Conservation (phyloP, 2,888 invertebrate genomes). For the Papilio protenor region DNA sequence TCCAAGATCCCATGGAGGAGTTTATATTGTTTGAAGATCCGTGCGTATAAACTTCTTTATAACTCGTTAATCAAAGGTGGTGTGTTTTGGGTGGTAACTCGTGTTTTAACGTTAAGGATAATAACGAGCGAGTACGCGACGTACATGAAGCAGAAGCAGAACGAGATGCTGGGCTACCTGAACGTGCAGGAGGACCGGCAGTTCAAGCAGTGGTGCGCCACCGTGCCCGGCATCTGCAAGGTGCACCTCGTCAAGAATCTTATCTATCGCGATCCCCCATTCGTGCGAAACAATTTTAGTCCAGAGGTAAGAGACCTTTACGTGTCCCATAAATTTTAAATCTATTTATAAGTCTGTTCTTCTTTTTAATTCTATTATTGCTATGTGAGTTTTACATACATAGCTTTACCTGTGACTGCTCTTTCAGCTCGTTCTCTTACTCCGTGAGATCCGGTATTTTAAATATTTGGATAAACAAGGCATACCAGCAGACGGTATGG, state of each 20-base stretch:
- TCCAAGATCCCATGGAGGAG: constrained; percentile 85
- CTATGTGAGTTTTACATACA: background rate
- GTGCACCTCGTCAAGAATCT: constrained; percentile 85
- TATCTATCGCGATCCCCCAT: constrained; percentile 82
- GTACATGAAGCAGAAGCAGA: constrained; percentile 84
- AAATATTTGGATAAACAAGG: constrained; percentile 86
- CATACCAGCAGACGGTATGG: constrained; percentile 85
- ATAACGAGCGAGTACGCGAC: constrained; percentile 84
- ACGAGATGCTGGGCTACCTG: constrained; percentile 88
- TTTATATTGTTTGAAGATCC: constrained; percentile 87
- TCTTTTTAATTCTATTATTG: too few species aligned
- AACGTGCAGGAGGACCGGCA: constrained; percentile 85
- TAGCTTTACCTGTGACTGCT: background rate
- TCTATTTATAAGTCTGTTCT: too few species aligned
- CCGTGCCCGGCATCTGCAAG: constrained; percentile 87
- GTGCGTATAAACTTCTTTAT: constrained; percentile 62
- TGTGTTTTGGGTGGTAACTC: background rate
- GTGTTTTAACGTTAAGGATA: constrained; percentile 64
- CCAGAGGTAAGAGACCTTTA: constrained; percentile 72
- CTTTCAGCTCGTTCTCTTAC: constrained; percentile 86
- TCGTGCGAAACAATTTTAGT: constrained; percentile 88
- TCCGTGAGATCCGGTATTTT: constrained; percentile 94
- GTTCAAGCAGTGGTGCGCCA: constrained; percentile 88
- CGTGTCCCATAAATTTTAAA: too few species aligned
- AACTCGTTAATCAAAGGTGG: background rate